phyloP scores from a whole-genome alignment of 1,140 invertebrate species.

The Copidosoma floridanum region DNA sequence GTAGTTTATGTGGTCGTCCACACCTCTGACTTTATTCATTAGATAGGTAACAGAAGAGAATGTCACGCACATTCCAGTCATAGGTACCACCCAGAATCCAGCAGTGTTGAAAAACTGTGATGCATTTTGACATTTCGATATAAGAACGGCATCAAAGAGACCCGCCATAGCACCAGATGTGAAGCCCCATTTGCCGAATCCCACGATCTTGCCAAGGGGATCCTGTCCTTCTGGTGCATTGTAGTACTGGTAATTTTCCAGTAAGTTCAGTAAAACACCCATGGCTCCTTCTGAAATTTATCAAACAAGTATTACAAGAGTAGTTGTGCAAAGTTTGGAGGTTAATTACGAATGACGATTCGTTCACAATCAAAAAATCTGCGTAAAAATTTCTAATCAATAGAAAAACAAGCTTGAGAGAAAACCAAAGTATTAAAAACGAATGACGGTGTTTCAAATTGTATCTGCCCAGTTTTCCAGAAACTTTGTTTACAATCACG shows the following conservation, averaged over 20 bases:
- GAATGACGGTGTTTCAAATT: too few relatives aligned
- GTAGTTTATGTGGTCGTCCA: constrained; percentile 61
- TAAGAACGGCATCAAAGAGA: constrained; percentile 60
- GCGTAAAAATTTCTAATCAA: too few relatives aligned
- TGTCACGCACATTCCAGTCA: constrained; percentile 63
- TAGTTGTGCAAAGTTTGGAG: too few relatives aligned
- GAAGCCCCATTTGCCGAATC: constrained; percentile 60
- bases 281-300: neutral
- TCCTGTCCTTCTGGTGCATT: constrained; percentile 71
- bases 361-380: too few relatives aligned
- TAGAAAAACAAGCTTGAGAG: too few relatives aligned
- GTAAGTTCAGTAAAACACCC: neutral
- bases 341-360: too few relatives aligned
- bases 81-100: constrained; percentile 59
- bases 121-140: constrained; percentile 60
- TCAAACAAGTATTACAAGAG: too few relatives aligned
- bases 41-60: constrained; percentile 64
- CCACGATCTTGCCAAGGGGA: constrained; percentile 63
- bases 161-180: constrained; percentile 48
- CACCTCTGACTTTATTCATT: constrained; percentile 60
- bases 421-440: too few relatives aligned
- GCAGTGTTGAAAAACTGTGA: constrained; percentile 51
- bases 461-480: too few relatives aligned
- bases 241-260: constrained; percentile 56
- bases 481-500: too few relatives aligned